Evolutionary conservation across 2,888 invertebrate species (phyloP), one percentile per base, ranked within the genome.

Genomic region (Pantelozetes paolii): DNA sequence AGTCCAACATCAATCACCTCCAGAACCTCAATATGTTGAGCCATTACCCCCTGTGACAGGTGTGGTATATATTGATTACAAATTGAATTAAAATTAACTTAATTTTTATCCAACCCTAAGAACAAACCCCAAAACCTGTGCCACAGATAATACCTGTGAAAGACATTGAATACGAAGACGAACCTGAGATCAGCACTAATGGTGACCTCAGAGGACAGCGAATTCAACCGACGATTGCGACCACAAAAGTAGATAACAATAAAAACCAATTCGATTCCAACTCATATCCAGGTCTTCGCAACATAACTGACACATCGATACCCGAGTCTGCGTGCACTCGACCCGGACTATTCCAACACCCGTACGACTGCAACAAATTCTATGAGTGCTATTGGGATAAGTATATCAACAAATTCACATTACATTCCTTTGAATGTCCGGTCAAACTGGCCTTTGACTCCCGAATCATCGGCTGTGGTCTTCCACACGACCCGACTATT

Each of bases 311-410:
- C 8, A 57, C 23, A 18, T 70, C 71, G 18, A 28, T 77, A 28
- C 76, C 78, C 1, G 75, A 77, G 45, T 64, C 75, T 8, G 82
- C 84, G 30, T 86, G 86, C 75, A 84, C 84, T 28, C 80, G 86
- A 71, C 82, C 86, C 1, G 86, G 86, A 76, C 82, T 86, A 1
- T 86, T 86, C 81, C 79, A 85, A 73, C 90, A 91, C 81, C 91
- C 90, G 0, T 88, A 87, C 77, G 87, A 88, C 79, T 91, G 90
- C 80, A 90, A 90, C 81, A 90, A 90, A 81, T 91, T 91, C 85
- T 91, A 90, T 80, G 87, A 89, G 42, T 91, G 90, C 81, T 86
- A 89, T 82, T 91, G 89, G 89, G 90, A 91, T 81, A 86, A 88
- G 77, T 88, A 87, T 80, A 89, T 90, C 80, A 87, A 89, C 78